phyloP scores from a whole-genome alignment of 2,888 invertebrate species.

The Nymphalis c-album region DNA sequence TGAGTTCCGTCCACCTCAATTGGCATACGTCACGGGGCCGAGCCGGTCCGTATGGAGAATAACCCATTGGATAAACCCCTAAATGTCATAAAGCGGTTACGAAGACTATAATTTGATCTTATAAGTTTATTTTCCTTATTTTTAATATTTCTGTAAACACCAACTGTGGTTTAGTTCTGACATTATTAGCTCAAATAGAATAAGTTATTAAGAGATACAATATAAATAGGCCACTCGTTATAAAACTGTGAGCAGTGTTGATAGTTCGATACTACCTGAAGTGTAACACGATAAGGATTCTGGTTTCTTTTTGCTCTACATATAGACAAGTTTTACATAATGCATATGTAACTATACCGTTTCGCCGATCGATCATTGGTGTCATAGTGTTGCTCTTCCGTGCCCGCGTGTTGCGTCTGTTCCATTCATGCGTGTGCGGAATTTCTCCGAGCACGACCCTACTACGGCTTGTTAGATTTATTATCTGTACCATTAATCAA shows the following conservation, averaged over 20 bases:
- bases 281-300: constrained; percentile 20
- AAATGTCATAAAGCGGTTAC: too few relatives aligned
- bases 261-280: neutral
- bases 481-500: neutral
- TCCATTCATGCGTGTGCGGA: constrained; percentile 22
- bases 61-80: too few relatives aligned
- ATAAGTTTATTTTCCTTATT: too few relatives aligned
- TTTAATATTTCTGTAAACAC: too few relatives aligned
- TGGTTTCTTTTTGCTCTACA: constrained; percentile 22
- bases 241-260: neutral
- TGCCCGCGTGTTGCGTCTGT: constrained; percentile 16
- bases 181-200: too few relatives aligned
- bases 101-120: too few relatives aligned
- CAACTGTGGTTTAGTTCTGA: too few relatives aligned
- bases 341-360: constrained; percentile 12
- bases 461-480: neutral
- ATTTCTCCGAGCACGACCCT: constrained; percentile 14
- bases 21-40: too few relatives aligned
- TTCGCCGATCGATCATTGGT: constrained; percentile 23
- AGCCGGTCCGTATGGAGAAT: too few relatives aligned
- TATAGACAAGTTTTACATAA: constrained; percentile 24
- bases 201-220: too few relatives aligned
- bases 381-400: constrained; percentile 23
- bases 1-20: too few relatives aligned
- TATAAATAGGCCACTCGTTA: neutral